phyloP scores from a whole-genome alignment of 2,113 vertebrate genomes.

The Gasterosteus aculeatus region DNA sequence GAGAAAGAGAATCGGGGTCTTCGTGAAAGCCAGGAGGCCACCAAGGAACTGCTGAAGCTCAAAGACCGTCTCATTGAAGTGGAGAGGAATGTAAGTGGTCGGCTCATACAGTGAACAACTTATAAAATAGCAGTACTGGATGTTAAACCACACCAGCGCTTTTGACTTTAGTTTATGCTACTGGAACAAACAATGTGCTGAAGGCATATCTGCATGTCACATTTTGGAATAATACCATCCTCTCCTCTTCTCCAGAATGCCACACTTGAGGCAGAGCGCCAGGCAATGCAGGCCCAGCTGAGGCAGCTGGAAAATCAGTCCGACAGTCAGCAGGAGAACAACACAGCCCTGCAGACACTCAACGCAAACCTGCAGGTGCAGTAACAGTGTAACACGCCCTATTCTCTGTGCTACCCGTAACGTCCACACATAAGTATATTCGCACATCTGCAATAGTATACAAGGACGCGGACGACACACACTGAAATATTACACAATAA shows the following conservation, averaged over 20 bases:
- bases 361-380: constrained; percentile 96
- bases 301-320: constrained; percentile 94
- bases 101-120: background rate
- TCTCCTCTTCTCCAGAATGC: constrained; percentile 85
- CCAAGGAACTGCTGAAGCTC: constrained; percentile 92
- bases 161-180: background rate
- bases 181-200: background rate
- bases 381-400: background rate
- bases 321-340: constrained; percentile 93
- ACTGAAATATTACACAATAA: background rate
- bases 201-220: background rate
- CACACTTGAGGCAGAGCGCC: constrained; percentile 95
- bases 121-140: background rate
- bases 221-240: background rate
- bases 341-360: constrained; percentile 92
- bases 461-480: background rate
- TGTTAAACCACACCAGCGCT: background rate
- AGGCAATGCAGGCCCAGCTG: constrained; percentile 90
- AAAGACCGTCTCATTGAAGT: constrained; percentile 97
- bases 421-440: too few relatives aligned
- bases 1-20: constrained; percentile 81
- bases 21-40: constrained; percentile 93
- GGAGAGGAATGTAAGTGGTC: constrained; percentile 77
- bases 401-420: background rate
- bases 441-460: background rate